phyloP scores from a whole-genome alignment of 2,113 vertebrate species.

The Plestiodon gilberti region DNA sequence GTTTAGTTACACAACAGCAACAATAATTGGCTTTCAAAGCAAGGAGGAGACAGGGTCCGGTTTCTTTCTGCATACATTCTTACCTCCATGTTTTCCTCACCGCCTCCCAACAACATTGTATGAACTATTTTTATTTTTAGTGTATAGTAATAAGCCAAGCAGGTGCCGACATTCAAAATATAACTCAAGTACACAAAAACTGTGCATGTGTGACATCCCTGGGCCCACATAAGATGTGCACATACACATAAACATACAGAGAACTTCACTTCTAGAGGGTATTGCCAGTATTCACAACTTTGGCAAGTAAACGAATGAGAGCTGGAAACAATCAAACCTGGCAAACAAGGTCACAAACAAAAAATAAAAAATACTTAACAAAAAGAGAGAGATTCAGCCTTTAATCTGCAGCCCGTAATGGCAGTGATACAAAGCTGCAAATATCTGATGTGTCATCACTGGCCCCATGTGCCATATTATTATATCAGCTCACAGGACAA shows the following conservation, averaged over 20 bases:
- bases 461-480: neutral
- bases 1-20: constrained; percentile 27
- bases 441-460: neutral
- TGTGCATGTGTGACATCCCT: neutral
- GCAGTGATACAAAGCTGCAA: neutral
- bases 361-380: constrained; percentile 7
- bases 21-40: neutral
- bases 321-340: constrained; percentile 1
- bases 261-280: neutral
- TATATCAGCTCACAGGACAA: neutral
- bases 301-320: neutral
- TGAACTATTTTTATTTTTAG: constrained; percentile 26
- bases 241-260: neutral
- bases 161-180: constrained; percentile 3
- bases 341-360: neutral
- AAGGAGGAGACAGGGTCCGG: neutral
- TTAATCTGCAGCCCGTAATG: neutral
- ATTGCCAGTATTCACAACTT: neutral
- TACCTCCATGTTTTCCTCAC: neutral
- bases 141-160: constrained; percentile 25
- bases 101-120: neutral
- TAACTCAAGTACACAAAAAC: neutral
- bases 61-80: constrained; percentile 13
- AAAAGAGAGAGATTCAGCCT: neutral
- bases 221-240: neutral